Percentiles rank a stretch among this genome's conserved stretches.
These are phyloP conservation scores for Notodonta ziczac DNA, from an alignment of 2,888 invertebrate species.

Conservation along the genomic window DNA sequence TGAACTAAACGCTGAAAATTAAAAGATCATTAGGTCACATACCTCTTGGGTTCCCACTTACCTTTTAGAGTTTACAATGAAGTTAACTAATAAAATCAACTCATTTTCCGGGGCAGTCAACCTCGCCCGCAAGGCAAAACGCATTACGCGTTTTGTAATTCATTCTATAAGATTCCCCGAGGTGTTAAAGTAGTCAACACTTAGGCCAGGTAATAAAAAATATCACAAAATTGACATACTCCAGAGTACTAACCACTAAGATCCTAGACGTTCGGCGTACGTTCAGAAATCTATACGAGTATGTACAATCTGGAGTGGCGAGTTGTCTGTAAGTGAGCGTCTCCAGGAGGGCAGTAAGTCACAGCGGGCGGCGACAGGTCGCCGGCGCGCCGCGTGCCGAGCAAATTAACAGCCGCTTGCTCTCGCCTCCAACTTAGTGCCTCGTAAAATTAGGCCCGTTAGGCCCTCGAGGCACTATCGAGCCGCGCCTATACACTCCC, in stretches of 20 bases:
- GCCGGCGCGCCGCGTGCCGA: slow-evolving; percentile 57
- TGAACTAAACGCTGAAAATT: background rate
- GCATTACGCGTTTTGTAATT: background rate
- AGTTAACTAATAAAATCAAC: too few relatives aligned
- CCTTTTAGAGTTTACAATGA: too few relatives aligned
- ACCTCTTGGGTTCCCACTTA: too few relatives aligned
- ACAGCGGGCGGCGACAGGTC: slow-evolving; percentile 80
- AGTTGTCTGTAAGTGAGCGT: slow-evolving; percentile 29
- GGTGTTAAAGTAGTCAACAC: too few relatives aligned
- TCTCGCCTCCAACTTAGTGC: slow-evolving; percentile 80
- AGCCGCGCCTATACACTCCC: slow-evolving; percentile 50
- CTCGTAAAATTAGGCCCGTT: slow-evolving; percentile 82
- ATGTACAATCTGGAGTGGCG: slow-evolving; percentile 8
- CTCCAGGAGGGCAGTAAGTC: slow-evolving; percentile 64
- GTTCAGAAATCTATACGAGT: background rate
- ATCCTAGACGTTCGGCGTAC: slow-evolving; percentile 45
- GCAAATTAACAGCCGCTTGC: slow-evolving; percentile 81
- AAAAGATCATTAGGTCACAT: too few relatives aligned
- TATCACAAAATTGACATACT: too few relatives aligned
- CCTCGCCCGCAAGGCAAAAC: too few relatives aligned
- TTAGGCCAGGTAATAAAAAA: too few relatives aligned
- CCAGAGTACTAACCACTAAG: slow-evolving; percentile 15
- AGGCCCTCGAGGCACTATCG: slow-evolving; percentile 66
- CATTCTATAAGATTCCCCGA: background rate
- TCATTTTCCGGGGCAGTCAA: too few relatives aligned